These are phyloP conservation scores for Petrophora chlorosata DNA, from an alignment of 2,888 invertebrate genomes.

Conservation along the genomic window DNA sequence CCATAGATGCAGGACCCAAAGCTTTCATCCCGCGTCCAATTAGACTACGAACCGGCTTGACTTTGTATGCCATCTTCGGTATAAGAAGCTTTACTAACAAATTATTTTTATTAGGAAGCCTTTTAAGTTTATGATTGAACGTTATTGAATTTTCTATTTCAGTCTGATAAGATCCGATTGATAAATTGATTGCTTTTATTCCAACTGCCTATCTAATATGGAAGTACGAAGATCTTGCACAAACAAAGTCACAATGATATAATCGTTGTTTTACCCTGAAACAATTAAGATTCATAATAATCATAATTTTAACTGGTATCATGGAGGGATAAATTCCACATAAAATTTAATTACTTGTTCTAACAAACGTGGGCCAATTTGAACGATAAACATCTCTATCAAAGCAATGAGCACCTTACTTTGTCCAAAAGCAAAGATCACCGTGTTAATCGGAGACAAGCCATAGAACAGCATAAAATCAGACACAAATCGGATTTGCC, in stretches of 20 bases:
- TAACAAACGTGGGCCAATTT: too few species aligned
- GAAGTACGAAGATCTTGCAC: too few species aligned
- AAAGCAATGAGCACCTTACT: constrained; percentile 3
- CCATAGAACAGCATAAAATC: constrained; percentile 20
- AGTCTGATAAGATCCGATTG: too few species aligned
- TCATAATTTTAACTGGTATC: too few species aligned
- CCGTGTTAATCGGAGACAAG: constrained; percentile 12
- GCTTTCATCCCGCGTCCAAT: constrained; percentile 5
- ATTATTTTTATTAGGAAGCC: background rate
- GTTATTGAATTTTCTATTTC: background rate
- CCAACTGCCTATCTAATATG: too few species aligned
- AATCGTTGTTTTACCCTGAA: too few species aligned
- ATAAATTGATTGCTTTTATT: too few species aligned
- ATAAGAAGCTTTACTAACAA: background rate
- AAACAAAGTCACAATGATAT: too few species aligned
- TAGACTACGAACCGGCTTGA: constrained; percentile 4
- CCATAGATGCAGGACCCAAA: constrained; percentile 13
- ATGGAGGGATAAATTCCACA: too few species aligned
- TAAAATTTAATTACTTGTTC: too few species aligned
- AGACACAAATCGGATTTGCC: constrained; percentile 26
- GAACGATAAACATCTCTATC: background rate
- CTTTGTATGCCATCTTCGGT: background rate
- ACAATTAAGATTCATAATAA: too few species aligned
- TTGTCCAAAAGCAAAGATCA: constrained; percentile 5
- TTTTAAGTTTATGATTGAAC: background rate